Evolutionary conservation across 2,797 vertebrate genomes (phyloP), one percentile per base, ranked within the genome.

Genomic region (Mus minutoides): DNA sequence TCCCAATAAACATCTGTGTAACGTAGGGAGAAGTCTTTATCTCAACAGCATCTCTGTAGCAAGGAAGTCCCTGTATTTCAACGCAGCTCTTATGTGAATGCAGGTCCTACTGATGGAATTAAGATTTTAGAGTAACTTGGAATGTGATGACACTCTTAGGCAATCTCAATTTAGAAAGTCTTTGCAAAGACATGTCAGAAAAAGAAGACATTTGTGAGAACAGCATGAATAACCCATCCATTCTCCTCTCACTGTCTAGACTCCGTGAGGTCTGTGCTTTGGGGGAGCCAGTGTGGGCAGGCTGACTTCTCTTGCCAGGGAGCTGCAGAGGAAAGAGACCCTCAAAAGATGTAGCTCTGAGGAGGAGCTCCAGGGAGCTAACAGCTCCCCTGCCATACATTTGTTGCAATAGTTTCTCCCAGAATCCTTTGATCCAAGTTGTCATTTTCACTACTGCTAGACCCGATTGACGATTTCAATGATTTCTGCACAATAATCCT

Each of bases 401-500:
- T 94, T 64, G n/a, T 90, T 95, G 90, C 76, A 13, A 16, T n/a
- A 83, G 78, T 90, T 90, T 76, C 91, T 93, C 34, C 37, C 76
- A 64, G 80, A 84, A 91, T 94, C 89, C 90, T 40, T 96, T 97
- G 96, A 97, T 97, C 95, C 95, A 90, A 79, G 92, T 96, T 97
- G 97, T 97, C 97, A 95, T 95, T 92, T 97, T 95, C 93, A 96
- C 37, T 97, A 90, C 94, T 86, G 43, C 34, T 91, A 60, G 91
- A 80, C 86, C 26, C 21, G 3, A 76, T 24, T 97, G 97, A 97
- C 91, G 96, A 96, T 94, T 96, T 94, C 97, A 97, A 91, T 97
- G 97, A 96, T 83, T 95, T 92, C 94, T 96, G 60, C 60, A 60
- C 71, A 85, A 73, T 98, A 97, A 98, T 97, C 97, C 95, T 31